phyloP scores from a whole-genome alignment of 30 jellyfish, hydroid and myxozoan species.

The Mastigias papua region DNA sequence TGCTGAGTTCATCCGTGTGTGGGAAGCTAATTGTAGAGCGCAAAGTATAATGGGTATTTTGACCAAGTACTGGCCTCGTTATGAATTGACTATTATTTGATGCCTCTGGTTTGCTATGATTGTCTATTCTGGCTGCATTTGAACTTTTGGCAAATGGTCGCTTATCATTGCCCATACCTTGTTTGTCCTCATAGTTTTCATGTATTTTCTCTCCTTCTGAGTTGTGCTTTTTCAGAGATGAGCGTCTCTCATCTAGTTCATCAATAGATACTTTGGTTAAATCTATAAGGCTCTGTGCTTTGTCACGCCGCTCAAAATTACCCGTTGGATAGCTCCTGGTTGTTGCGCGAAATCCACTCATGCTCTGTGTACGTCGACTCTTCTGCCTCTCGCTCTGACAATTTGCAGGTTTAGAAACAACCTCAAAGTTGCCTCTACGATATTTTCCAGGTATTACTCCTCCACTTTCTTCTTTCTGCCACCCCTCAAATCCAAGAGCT shows the following conservation, averaged over 20 bases:
- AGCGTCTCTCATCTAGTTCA: constrained; percentile 50
- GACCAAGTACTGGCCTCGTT: background rate
- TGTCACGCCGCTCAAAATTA: constrained; percentile 14
- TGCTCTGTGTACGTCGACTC: constrained; percentile 50
- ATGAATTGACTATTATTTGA: background rate
- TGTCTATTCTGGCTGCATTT: background rate
- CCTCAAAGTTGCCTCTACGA: constrained; percentile 74
- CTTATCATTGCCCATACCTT: background rate
- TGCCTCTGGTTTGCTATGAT: background rate
- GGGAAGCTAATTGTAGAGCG: constrained; percentile 58
- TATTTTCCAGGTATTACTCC: constrained; percentile 74
- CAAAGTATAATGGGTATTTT: constrained; percentile 2
- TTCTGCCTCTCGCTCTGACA: background rate
- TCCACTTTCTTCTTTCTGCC: constrained; percentile 37
- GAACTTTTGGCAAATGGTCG: background rate
- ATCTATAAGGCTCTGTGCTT: constrained; percentile 63
- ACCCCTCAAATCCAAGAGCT: constrained; percentile 45
- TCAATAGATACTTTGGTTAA: constrained; percentile 35
- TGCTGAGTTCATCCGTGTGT: constrained; percentile 40
- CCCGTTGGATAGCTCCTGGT: constrained; percentile 1
- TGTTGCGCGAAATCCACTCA: constrained; percentile 26
- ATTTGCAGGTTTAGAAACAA: constrained; percentile 38
- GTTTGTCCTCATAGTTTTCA: background rate
- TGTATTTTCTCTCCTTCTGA: constrained; percentile 44
- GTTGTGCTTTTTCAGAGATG: constrained; percentile 26